Evolutionary conservation across 2,113 vertebrate species (phyloP).

Genomic region (Stictonetta naevosa): DNA sequence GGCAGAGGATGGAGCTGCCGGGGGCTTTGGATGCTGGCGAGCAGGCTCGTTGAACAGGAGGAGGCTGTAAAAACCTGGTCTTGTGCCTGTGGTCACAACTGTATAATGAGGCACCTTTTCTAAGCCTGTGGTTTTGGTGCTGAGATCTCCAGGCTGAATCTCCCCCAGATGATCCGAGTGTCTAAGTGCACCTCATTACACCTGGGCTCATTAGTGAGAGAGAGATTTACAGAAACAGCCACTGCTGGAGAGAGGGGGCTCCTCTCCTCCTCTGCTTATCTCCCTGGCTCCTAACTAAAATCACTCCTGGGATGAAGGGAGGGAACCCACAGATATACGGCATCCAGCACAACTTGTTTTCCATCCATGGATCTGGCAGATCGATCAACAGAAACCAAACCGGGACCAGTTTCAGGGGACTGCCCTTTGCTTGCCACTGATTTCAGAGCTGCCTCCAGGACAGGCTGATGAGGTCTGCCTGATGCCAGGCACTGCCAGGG

Average conservation of each 20-base stretch:
- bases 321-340: slow-evolving; percentile 8
- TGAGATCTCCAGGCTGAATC: accelerated
- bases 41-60: neutral
- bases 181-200: neutral
- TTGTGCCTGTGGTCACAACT: neutral
- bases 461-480: slow-evolving; percentile 45
- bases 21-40: neutral
- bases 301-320: neutral
- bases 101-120: neutral
- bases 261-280: neutral
- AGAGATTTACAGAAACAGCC: neutral
- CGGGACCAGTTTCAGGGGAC: slow-evolving; percentile 47
- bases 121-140: neutral
- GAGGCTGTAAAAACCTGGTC: neutral
- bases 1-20: neutral
- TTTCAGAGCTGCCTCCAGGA: slow-evolving; percentile 35
- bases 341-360: slow-evolving; percentile 43
- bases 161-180: accelerated
- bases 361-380: slow-evolving; percentile 16
- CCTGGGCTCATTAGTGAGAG: neutral
- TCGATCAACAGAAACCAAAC: slow-evolving; percentile 59
- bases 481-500: slow-evolving; percentile 39
- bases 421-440: slow-evolving; percentile 45
- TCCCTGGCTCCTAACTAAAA: neutral
- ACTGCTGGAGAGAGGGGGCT: neutral